Conservation (phyloP, 2,797 vertebrate species). For the Vireo griseus region DNA sequence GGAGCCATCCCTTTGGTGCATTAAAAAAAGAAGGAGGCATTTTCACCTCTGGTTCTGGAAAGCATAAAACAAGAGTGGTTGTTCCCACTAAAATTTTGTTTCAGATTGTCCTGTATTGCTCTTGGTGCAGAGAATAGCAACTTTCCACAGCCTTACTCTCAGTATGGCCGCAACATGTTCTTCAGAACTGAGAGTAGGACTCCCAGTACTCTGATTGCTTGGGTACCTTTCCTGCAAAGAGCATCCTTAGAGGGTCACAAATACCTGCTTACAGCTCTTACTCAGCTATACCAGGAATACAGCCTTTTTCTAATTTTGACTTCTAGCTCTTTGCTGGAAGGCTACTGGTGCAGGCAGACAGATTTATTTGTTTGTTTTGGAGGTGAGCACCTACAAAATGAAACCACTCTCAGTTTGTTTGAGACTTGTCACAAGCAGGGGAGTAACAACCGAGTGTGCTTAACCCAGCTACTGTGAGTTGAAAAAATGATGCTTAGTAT, state of each 20-base stretch:
- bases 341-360: not conserved
- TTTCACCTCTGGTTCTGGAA: not conserved
- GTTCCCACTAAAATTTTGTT: not conserved
- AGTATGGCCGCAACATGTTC: rapidly evolving
- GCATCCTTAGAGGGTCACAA: not conserved
- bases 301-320: not conserved
- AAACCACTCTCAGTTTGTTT: not conserved
- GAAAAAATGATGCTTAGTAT: not conserved
- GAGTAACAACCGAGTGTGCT: not conserved
- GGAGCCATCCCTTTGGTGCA: not conserved
- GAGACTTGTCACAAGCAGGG: not conserved
- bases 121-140: not conserved
- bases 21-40: not conserved
- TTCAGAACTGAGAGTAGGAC: not conserved
- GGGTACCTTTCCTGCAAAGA: not conserved
- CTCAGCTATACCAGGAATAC: not conserved
- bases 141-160: not conserved
- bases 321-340: not conserved
- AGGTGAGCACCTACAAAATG: not conserved
- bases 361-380: not conserved
- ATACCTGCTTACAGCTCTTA: not conserved
- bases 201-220: not conserved
- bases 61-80: not conserved
- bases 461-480: not conserved
- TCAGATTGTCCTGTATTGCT: not conserved